Base-by-base conservation (phyloP, 2,888 invertebrate species). In the Ormyrus labotus region DNA sequence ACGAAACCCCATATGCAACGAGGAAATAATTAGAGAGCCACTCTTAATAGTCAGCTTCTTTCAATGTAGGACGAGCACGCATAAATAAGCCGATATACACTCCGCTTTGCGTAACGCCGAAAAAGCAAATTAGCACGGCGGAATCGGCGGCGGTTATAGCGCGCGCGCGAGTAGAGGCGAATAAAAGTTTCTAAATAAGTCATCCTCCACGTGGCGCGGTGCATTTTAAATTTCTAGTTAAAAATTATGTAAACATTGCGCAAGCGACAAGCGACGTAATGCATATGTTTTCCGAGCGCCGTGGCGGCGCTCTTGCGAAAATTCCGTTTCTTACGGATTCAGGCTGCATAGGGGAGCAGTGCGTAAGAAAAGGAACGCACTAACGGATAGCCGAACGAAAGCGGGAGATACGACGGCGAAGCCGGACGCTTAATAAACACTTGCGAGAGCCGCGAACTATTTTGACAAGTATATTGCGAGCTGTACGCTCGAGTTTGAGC, bases 401-500 rank as follows among this genome's bases (percentile, higher is more conserved):
- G 73, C 55, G 63, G 34, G 34, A 64, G 47, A 64, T 47, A 55
- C n/a, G 51, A 19, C n/a, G 45, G 47, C 63, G 45, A 6, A 34
- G 61, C 45, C 71, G 50, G 34, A 11, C n/a, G 45, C 55, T 61
- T 65, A 78, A 78, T 78, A 65, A 78, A 71, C 71, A 71, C 71
- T 50, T 53, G 34, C 34, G 60, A 11, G 53, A 55, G 34, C 10
- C 45, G 19, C 64, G 57, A 63, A 53, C 51, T 72, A 72, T 67
- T 72, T 64, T 67, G 19, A 72, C 51, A 53, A 50, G 53, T 11
- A 55, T 10, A 34, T 34, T 34, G 34, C 34, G 34, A 34, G 34
- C 57, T 1, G 47, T 11, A 47, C 51, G 34, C 45, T 11, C 45
- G 45, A 53, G 34, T 45, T 34, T 34, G 0, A 34, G 34, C 50